phyloP scores from a whole-genome alignment of 2,797 vertebrate species.

The Apodemus agrarius region DNA sequence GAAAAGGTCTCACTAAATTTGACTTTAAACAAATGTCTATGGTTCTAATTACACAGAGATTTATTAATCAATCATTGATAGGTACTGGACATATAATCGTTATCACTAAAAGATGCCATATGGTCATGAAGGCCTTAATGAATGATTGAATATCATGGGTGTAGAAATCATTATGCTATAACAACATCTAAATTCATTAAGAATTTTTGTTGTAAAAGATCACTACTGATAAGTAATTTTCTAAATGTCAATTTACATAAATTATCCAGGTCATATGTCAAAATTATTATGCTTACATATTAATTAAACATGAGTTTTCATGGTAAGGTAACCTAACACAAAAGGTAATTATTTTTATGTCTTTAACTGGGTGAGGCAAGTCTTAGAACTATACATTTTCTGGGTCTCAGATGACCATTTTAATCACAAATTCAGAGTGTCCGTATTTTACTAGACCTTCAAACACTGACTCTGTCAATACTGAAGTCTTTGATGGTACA shows the following conservation, averaged over 20 bases:
- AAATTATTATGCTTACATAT: background rate
- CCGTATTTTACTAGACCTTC: background rate
- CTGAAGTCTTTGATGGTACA: background rate
- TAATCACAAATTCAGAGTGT: background rate
- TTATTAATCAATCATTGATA: background rate
- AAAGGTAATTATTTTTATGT: background rate
- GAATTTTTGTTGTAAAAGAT: background rate
- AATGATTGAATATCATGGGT: background rate
- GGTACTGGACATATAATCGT: background rate
- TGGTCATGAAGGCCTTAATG: background rate
- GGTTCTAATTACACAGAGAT: background rate
- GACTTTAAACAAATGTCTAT: background rate
- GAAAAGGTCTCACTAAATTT: background rate
- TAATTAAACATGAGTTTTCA: constrained; percentile 1
- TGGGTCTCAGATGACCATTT: background rate
- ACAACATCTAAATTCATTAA: background rate
- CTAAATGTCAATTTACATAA: background rate
- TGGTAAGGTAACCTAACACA: background rate
- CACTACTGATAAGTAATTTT: background rate
- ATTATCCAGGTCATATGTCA: background rate
- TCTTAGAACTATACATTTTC: background rate
- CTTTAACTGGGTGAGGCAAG: background rate
- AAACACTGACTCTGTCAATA: background rate
- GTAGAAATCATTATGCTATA: background rate
- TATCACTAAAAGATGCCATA: background rate